phyloP scores from a whole-genome alignment of 2,113 vertebrate genomes.

The Oryzias celebensis region DNA sequence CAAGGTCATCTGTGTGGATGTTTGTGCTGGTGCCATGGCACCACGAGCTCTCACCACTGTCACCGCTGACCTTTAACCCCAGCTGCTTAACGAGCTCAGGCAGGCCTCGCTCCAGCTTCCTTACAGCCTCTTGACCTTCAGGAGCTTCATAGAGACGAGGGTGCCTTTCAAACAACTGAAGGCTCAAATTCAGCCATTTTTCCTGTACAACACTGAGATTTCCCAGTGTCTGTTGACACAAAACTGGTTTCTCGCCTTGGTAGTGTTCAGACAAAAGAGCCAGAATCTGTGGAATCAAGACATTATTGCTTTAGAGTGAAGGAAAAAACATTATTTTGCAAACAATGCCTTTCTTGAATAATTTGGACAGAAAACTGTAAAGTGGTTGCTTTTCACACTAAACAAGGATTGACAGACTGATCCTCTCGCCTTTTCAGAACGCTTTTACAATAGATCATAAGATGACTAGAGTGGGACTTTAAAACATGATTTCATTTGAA shows the following conservation, averaged over 20 bases:
- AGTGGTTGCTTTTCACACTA: too few species aligned
- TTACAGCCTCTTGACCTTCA: constrained; percentile 51
- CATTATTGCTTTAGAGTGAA: neutral
- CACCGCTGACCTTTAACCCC: constrained; percentile 68
- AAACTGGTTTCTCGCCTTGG: constrained; percentile 70
- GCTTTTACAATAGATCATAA: too few species aligned
- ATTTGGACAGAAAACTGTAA: too few species aligned
- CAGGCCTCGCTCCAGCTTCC: constrained; percentile 58
- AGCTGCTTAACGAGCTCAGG: constrained; percentile 70
- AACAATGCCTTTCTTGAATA: too few species aligned
- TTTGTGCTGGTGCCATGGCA: too few species aligned
- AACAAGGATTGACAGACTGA: too few species aligned
- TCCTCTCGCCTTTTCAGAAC: too few species aligned
- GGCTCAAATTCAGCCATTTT: constrained; percentile 74
- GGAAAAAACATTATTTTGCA: neutral
- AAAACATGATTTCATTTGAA: too few species aligned
- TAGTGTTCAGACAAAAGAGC: constrained; percentile 67
- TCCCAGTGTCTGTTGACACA: constrained; percentile 72
- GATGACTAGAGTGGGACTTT: too few species aligned
- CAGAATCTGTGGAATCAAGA: constrained; percentile 64
- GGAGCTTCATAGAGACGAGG: constrained; percentile 52
- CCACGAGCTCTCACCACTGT: constrained; percentile 73
- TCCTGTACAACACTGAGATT: constrained; percentile 66
- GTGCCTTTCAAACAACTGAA: constrained; percentile 77
- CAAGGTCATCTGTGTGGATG: too few species aligned